phyloP scores from a whole-genome alignment of 2,888 invertebrate genomes.

The Didymodactylos carnosus region DNA sequence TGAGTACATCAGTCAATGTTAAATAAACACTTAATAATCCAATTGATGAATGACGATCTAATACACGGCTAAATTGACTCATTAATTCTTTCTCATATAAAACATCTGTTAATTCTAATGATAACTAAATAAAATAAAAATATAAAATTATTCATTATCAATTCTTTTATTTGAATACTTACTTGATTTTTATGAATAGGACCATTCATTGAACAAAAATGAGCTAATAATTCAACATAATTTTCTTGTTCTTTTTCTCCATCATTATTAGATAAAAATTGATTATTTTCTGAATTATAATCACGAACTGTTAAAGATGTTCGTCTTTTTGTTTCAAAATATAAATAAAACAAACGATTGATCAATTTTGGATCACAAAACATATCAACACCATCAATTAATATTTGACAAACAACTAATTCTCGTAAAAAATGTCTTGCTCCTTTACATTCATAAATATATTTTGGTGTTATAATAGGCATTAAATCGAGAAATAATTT shows the following conservation, averaged over 20 bases:
- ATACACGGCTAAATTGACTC: neutral
- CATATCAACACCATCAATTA: neutral
- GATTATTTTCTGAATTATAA: too few relatives aligned
- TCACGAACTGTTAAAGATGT: neutral
- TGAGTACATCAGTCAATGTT: neutral
- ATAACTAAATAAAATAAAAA: too few relatives aligned
- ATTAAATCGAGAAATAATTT: neutral
- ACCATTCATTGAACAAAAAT: neutral
- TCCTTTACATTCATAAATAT: neutral
- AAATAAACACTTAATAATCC: neutral
- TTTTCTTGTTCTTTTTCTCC: neutral
- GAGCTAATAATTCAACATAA: neutral
- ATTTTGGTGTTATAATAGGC: neutral
- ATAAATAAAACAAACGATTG: neutral
- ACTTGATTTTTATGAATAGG: neutral
- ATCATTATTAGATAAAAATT: too few relatives aligned
- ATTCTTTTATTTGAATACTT: too few relatives aligned
- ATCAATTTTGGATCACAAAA: neutral
- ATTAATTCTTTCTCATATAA: neutral
- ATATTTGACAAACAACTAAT: neutral
- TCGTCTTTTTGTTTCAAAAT: neutral
- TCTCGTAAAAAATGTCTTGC: neutral
- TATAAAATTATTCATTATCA: too few relatives aligned
- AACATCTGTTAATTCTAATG: neutral
- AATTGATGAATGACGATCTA: neutral